phyloP scores from a whole-genome alignment of 1,140 invertebrate species.

The Atta texana region DNA sequence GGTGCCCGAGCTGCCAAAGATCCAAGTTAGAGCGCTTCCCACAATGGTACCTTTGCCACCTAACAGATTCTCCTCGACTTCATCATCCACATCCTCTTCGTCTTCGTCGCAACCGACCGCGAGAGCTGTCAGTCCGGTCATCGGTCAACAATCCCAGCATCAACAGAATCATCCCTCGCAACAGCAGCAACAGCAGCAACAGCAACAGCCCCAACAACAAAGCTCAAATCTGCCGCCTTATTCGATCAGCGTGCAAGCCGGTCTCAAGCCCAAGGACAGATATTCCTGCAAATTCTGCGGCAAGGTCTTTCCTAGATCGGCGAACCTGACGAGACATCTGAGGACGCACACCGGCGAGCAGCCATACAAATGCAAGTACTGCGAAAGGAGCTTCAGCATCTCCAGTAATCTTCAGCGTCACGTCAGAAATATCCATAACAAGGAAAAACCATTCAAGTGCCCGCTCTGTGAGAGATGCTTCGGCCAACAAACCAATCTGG shows the following conservation, averaged over 20 bases:
- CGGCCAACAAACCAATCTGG: slow-evolving; percentile 99
- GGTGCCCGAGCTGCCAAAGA: slow-evolving; percentile 84
- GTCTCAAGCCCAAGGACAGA: slow-evolving; percentile 92
- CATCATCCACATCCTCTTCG: slow-evolving; percentile 78
- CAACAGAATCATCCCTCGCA: slow-evolving; percentile 69
- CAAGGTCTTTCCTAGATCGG: slow-evolving; percentile 99
- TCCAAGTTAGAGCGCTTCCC: slow-evolving; percentile 84
- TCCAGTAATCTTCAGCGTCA: slow-evolving; percentile 99
- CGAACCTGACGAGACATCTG: slow-evolving; percentile 98
- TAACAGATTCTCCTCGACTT: slow-evolving; percentile 81
- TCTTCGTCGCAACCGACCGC: slow-evolving; percentile 67
- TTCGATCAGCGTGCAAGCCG: slow-evolving; percentile 82
- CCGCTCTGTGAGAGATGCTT: slow-evolving; percentile 96
- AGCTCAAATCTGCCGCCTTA: slow-evolving; percentile 85
- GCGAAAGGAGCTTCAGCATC: slow-evolving; percentile 99
- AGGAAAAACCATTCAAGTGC: slow-evolving; percentile 96
- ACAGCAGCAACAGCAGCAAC: slow-evolving; percentile 73
- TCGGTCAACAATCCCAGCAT: slow-evolving; percentile 65
- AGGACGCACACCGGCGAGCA: slow-evolving; percentile 99
- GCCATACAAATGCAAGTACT: slow-evolving; percentile 99
- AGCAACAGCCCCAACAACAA: slow-evolving; percentile 77
- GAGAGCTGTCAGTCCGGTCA: slow-evolving; percentile 74
- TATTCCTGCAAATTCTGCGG: slow-evolving; percentile 99
- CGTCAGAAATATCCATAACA: slow-evolving; percentile 99
- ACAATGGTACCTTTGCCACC: slow-evolving; percentile 85